phyloP scores from a whole-genome alignment of 92 coral and sea anemone species.

The Meandrina meandrites region DNA sequence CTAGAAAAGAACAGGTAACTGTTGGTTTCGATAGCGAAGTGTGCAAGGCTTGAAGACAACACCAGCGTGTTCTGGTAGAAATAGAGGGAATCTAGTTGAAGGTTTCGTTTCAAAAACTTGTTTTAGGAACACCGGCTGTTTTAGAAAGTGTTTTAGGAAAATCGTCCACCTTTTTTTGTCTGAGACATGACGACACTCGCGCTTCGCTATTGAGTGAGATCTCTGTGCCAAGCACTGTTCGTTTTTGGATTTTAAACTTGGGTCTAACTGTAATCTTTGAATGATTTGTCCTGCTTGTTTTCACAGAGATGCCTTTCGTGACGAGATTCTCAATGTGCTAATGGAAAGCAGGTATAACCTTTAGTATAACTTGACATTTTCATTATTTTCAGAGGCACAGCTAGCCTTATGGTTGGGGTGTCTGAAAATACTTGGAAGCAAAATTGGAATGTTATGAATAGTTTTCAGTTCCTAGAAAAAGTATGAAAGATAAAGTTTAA shows the following conservation, averaged over 20 bases:
- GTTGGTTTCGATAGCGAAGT: not conserved
- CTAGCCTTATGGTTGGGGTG: not conserved
- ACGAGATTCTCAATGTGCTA: conserved; percentile 84
- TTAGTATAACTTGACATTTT: not conserved
- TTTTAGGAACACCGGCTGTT: no score
- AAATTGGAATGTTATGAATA: no score
- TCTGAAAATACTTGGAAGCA: no score
- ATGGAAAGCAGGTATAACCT: conserved; percentile 86
- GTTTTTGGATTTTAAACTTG: not conserved
- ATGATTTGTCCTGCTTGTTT: not conserved
- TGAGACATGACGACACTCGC: no score
- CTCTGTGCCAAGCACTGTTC: not conserved
- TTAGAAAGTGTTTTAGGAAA: no score
- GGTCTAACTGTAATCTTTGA: not conserved
- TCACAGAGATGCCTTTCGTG: conserved; percentile 90
- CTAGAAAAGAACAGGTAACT: conserved; percentile 95
- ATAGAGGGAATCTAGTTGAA: no score
- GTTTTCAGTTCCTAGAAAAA: no score
- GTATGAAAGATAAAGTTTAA: no score
- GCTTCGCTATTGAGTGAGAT: not conserved
- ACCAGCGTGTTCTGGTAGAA: no score
- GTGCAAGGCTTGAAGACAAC: no score
- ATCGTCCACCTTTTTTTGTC: no score
- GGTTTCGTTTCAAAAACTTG: no score
- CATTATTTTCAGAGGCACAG: not conserved